Evolutionary conservation across 1,140 invertebrate genomes (phyloP).

Genomic region (Drosophila obscura): DNA sequence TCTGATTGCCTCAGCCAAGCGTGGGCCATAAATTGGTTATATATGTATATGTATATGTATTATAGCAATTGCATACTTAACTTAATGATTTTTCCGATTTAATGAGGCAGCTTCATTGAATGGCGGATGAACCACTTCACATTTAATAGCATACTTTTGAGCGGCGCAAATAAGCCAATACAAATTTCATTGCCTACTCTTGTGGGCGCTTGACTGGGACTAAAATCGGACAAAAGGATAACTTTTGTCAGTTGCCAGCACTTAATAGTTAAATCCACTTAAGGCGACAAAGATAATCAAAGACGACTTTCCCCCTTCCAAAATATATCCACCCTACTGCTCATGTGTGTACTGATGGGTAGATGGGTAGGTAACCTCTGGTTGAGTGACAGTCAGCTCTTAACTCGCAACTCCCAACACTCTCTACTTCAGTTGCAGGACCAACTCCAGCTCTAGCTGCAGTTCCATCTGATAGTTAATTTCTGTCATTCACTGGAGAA

Average conservation of each 20-base stretch:
- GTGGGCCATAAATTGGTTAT: too few species aligned
- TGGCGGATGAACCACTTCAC: too few species aligned
- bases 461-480: constrained; percentile 67
- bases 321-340: constrained; percentile 7
- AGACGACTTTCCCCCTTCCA: constrained; percentile 50
- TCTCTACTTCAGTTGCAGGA: neutral
- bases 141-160: too few species aligned
- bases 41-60: too few species aligned
- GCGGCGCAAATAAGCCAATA: too few species aligned
- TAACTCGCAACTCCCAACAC: constrained; percentile 27
- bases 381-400: constrained; percentile 44
- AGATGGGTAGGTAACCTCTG: constrained; percentile 41
- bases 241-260: constrained; percentile 59
- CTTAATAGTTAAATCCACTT: constrained; percentile 73
- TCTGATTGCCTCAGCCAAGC: too few species aligned
- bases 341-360: constrained; percentile 16
- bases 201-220: neutral
- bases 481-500: constrained; percentile 68
- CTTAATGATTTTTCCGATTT: too few species aligned
- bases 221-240: constrained; percentile 37
- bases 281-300: constrained; percentile 63
- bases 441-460: constrained; percentile 3
- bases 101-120: too few species aligned
- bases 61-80: too few species aligned
- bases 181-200: constrained; percentile 7